A percentile compares a stretch with the other conserved stretches of the same genome.
phyloP scores from a whole-genome alignment of 2,113 vertebrate species.

The Dryoscopus gambensis region DNA sequence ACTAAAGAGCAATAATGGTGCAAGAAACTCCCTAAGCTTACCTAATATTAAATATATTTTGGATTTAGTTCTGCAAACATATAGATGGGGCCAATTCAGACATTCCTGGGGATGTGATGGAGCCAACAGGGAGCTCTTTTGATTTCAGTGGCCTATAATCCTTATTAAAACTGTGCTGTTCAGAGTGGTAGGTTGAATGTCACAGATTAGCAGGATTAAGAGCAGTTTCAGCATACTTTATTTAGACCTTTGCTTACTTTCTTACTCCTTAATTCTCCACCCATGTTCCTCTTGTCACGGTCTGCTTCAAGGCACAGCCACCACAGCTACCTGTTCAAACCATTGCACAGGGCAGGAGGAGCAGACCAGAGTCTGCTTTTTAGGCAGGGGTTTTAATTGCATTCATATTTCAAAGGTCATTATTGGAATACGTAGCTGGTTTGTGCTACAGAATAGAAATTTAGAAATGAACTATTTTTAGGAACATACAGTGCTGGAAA shows the following conservation, averaged over 20 bases:
- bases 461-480: neutral
- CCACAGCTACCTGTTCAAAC: neutral
- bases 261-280: neutral
- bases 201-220: neutral
- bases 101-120: neutral
- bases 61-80: neutral
- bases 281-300: rapidly evolving
- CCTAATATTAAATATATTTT: neutral
- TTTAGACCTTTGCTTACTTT: neutral
- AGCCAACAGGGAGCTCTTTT: neutral
- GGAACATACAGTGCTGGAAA: neutral
- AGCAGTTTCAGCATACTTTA: neutral
- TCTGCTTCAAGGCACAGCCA: neutral
- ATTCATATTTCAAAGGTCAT: neutral
- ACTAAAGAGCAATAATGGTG: neutral
- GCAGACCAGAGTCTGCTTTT: neutral
- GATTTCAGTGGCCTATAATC: neutral
- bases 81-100: neutral
- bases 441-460: neutral
- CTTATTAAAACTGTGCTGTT: neutral
- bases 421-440: neutral
- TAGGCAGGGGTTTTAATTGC: neutral
- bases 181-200: neutral
- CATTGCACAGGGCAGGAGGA: neutral
- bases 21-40: neutral